These are phyloP conservation scores for Tinea pellionella DNA, from an alignment of 2,888 invertebrate genomes.

Conservation along the genomic window DNA sequence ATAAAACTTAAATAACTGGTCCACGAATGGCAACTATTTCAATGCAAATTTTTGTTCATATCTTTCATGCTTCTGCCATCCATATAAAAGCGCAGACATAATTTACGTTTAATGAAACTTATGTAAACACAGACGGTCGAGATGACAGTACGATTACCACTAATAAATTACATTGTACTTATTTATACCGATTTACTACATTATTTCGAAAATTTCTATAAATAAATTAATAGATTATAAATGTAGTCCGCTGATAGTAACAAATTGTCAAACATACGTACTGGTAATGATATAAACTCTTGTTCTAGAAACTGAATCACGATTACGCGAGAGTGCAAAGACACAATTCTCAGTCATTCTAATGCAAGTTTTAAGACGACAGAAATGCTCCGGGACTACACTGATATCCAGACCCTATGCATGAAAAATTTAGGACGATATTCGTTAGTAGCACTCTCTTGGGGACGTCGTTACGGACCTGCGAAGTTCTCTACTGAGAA, in stretches of 20 bases:
- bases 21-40: background rate
- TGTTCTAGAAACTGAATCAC: background rate
- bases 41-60: background rate
- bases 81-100: too few species aligned
- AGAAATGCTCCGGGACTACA: constrained; percentile 22
- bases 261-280: background rate
- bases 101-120: too few species aligned
- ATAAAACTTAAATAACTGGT: constrained; percentile 9
- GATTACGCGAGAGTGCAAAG: constrained; percentile 8
- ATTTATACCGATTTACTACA: background rate
- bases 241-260: background rate
- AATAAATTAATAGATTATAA: too few species aligned
- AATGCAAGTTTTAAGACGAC: background rate
- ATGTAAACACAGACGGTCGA: background rate
- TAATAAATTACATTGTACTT: background rate
- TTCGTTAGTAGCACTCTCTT: constrained; percentile 57
- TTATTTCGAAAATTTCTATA: too few species aligned
- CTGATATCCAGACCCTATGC: constrained; percentile 54
- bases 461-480: constrained; percentile 56
- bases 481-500: constrained; percentile 34
- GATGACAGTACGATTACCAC: background rate
- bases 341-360: background rate
- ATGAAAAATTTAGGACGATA: constrained; percentile 63
- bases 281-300: background rate
- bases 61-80: too few species aligned